Percentiles rank a stretch among this genome's conserved stretches.
Evolutionary conservation across 2,797 vertebrate species (phyloP).

Genomic region (Brachyrhaphis roseni): DNA sequence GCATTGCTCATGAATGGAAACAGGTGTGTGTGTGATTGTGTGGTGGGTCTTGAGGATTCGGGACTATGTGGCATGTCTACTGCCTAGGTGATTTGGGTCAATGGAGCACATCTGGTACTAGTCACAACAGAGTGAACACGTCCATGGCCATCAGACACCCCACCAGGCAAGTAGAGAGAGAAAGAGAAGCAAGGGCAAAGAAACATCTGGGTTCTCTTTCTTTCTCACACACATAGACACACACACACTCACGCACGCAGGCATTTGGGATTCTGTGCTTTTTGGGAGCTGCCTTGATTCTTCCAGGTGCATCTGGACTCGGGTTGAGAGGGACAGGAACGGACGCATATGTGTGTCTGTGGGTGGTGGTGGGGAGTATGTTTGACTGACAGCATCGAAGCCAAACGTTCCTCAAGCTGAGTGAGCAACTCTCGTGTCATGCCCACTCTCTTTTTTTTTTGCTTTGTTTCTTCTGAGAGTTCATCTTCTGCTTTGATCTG

Average conservation of each 20-base stretch:
- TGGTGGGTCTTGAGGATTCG: constrained; percentile 84
- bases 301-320: constrained; percentile 83
- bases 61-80: constrained; percentile 86
- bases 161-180: constrained; percentile 70
- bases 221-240: constrained; percentile 23
- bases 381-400: constrained; percentile 83
- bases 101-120: constrained; percentile 89
- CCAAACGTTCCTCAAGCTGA: constrained; percentile 72
- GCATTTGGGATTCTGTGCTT: constrained; percentile 71
- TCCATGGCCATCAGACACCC: constrained; percentile 84
- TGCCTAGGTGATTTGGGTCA: constrained; percentile 89
- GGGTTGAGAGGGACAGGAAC: constrained; percentile 43
- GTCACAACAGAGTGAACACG: constrained; percentile 88
- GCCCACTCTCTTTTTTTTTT: constrained; percentile 47
- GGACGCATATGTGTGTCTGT: constrained; percentile 40
- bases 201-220: constrained; percentile 86
- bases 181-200: constrained; percentile 66
- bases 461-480: constrained; percentile 43
- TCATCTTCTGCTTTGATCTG: constrained; percentile 42
- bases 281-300: constrained; percentile 69
- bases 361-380: constrained; percentile 23
- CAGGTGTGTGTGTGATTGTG: constrained; percentile 89
- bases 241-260: constrained; percentile 21
- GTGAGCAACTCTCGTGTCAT: constrained; percentile 77
- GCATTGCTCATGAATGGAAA: constrained; percentile 84